Evolutionary conservation across 2,797 vertebrate genomes (phyloP), one percentile per base, ranked within the genome.

Genomic region (Anguilla pacifica): DNA sequence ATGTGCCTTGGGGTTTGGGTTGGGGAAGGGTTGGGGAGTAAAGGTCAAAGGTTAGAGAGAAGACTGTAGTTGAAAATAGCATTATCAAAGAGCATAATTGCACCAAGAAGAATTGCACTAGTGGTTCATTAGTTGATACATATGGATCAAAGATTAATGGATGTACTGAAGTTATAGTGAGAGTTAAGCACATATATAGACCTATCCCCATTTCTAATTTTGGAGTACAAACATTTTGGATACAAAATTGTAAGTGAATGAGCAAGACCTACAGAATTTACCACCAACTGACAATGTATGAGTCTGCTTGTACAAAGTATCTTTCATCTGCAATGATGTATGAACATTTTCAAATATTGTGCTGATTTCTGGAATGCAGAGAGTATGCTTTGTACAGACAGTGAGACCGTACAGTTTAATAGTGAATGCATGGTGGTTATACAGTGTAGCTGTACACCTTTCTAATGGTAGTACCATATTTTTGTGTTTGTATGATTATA

Each of bases 1-100:
- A 89, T 84, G 96, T 96, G 95, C 95, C 96, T 96, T 95, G 92
- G 92, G 92, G 88, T 88, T 87, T 90, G 86, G 85, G 88, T 89
- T 88, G 64, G 25, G 17, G 39, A 25, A 31, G 64, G 84, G 84
- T 3, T 15, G 6, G 49, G 4, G 17, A 13, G 51, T 11, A 86
- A 85, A 85, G 51, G 89, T 90, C 46, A 72, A 84, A 88, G 67
- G 46, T 49, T 70, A 28, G 64, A 51, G 19, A n/a, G 35, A 43
- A 49, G 7, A 70, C 83, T 84, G 28, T 11, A 15, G 9, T 84
- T 55, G 28, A 57, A 88, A 81, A 82, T 81, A 88, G 90, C 91
- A 92, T 94, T 90, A 92, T 94, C 87, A 90, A 87, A 0, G 1
- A 87, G 89, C 85, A 77, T 90, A 83, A 70, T 93, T 94, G 91